Evolutionary conservation across 1,140 invertebrate species (phyloP), one percentile per base, ranked within the genome.

Genomic region (Stenopsyche tienmushanensis): DNA sequence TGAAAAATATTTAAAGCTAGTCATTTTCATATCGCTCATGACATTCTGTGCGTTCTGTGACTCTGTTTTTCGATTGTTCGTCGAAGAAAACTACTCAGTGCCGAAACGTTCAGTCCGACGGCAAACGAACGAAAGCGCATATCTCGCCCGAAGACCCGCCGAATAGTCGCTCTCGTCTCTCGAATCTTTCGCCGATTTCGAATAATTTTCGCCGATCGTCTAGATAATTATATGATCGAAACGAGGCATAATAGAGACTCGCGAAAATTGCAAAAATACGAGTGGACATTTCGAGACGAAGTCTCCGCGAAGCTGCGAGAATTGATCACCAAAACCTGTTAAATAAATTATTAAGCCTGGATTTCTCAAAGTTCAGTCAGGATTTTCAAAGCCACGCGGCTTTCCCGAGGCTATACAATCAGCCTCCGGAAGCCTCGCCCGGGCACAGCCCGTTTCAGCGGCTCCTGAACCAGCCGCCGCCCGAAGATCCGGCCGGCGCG

Each of bases 341-440:
- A 44, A 42, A 65, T 45, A 63, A 69, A 69, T 65, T 64, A 65
- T 62, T 50, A 66, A 70, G 67, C 67, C 67, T 70, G 67, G 67
- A 70, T 70, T 70, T 66, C 67, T 70, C 67, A 70, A 70, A 70
- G 67, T 70, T 70, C 47, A 66, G 67, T 55, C 67, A 70, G 47
- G 67, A 70, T 52, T 70, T 66, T 45, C 67, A 70, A 41, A 66
- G 67, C 64, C 67, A 70, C 55, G 62, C 67, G 67, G 67, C 67
- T 55, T 70, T 70, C 60, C 67, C 67, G 53, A 70, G 67, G 67
- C 67, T 70, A 24, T 62, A 65, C 34, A 66, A 70, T 42, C 67
- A 66, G 60, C 67, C 67, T 41, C 67, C 67, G 59, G 67, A 70
- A 29, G 60, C 39, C 42, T 60, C 60, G 45, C 67, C 67, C 3